phyloP scores from a whole-genome alignment of 1,140 invertebrate species.

The Listronotus oregonensis region DNA sequence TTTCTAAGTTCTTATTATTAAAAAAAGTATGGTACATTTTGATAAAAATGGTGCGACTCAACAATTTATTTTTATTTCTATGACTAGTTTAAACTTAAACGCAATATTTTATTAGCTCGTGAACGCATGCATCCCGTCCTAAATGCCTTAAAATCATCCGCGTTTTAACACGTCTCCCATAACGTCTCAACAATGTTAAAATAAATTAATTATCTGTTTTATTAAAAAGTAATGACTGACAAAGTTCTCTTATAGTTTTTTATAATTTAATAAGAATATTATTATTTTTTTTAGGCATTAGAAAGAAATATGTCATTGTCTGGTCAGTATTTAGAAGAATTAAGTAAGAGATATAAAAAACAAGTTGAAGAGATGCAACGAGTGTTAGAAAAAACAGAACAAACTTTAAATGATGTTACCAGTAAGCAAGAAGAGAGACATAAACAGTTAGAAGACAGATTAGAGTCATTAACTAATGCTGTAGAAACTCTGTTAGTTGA shows the following conservation, averaged over 20 bases:
- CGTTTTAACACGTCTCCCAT: too few relatives aligned
- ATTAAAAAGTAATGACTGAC: conserved; percentile 3
- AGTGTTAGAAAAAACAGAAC: conserved; percentile 80
- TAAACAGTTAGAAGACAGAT: conserved; percentile 68
- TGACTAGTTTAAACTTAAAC: too few relatives aligned
- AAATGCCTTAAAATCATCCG: too few relatives aligned
- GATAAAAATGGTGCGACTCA: too few relatives aligned
- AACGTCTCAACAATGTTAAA: too few relatives aligned
- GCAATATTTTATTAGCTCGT: too few relatives aligned
- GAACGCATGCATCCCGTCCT: too few relatives aligned
- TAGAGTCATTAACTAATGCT: conserved; percentile 62
- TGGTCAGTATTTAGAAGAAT: conserved; percentile 92
- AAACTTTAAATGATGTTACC: conserved; percentile 74
- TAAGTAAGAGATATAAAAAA: conserved; percentile 91
- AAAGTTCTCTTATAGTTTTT: background rate
- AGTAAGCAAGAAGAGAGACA: conserved; percentile 72
- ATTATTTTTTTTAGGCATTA: conserved; percentile 68
- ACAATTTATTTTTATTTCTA: too few relatives aligned
- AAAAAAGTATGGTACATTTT: too few relatives aligned
- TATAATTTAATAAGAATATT: too few relatives aligned
- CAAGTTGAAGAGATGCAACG: conserved; percentile 95
- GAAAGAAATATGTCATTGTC: conserved; percentile 96
- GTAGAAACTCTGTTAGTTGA: conserved; percentile 67
- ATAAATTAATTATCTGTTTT: background rate
- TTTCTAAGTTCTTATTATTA: too few relatives aligned